phyloP scores from a whole-genome alignment of 2,888 invertebrate genomes.

The Nephrotoma guestfalica region DNA sequence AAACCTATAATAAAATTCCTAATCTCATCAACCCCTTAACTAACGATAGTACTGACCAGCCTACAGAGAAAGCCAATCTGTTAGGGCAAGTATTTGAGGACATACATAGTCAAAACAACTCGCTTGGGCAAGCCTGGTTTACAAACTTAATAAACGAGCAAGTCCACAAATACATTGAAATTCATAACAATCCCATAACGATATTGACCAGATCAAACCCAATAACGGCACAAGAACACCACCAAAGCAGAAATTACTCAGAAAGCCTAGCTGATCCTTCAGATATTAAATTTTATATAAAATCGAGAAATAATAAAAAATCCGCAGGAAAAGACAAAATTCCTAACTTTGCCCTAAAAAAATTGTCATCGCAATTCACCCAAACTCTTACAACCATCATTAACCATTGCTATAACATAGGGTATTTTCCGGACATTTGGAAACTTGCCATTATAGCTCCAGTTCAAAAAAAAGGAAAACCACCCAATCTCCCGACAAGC shows the following conservation, averaged over 20 bases:
- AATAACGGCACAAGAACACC: not conserved
- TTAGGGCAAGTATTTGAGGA: not conserved
- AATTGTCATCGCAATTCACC: no score
- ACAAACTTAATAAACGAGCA: no score
- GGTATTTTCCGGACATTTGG: no score
- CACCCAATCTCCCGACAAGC: no score
- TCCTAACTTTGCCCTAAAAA: not conserved
- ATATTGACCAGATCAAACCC: no score
- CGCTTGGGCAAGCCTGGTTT: no score
- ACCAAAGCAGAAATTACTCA: not conserved
- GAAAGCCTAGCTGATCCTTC: not conserved
- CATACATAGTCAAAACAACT: not conserved
- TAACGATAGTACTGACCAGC: not conserved
- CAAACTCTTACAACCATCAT: no score
- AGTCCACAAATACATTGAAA: no score
- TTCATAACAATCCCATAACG: no score
- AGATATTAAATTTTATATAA: not conserved
- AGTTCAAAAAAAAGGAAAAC: no score
- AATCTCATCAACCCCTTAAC: not conserved
- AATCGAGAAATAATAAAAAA: not conserved
- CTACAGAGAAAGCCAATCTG: not conserved
- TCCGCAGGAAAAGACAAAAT: not conserved
- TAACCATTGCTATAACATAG: no score
- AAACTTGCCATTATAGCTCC: no score
- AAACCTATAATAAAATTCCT: not conserved